Conservation (phyloP, 2,797 vertebrate species). For the Myripristis murdjan region DNA sequence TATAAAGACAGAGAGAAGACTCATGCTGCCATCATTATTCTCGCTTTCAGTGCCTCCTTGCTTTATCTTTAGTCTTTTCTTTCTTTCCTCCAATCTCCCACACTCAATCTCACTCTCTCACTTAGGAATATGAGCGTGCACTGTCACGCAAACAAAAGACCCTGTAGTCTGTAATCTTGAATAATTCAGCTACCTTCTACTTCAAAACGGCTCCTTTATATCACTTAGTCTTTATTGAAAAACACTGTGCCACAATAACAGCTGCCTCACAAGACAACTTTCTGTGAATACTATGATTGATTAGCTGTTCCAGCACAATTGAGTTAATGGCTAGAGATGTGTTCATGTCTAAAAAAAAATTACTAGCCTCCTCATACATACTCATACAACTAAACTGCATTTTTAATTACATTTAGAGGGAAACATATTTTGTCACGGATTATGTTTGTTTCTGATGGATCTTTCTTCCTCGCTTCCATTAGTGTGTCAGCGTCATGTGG, state of each 20-base stretch:
- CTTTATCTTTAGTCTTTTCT: constrained; percentile 22
- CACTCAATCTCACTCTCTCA: constrained; percentile 7
- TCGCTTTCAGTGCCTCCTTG: constrained; percentile 3
- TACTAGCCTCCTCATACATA: too few species aligned
- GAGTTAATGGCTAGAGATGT: too few species aligned
- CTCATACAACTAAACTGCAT: too few species aligned
- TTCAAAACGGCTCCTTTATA: constrained; percentile 61
- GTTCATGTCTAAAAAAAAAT: too few species aligned
- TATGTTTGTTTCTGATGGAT: too few species aligned
- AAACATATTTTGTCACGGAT: too few species aligned
- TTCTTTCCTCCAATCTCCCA: constrained; percentile 29
- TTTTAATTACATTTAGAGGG: too few species aligned
- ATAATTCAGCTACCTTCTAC: constrained; percentile 45
- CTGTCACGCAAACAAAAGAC: constrained; percentile 38
- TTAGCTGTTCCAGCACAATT: constrained; percentile 18
- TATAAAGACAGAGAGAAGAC: background rate
- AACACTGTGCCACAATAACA: constrained; percentile 43
- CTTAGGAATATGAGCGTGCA: background rate
- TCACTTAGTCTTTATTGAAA: constrained; percentile 68
- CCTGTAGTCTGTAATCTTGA: constrained; percentile 53
- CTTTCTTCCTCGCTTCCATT: too few species aligned
- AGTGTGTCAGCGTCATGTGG: too few species aligned
- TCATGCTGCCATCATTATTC: constrained; percentile 21
- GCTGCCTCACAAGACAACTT: constrained; percentile 46
- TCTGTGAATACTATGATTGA: constrained; percentile 47